Evolutionary conservation across 2,113 vertebrate species (phyloP).

Genomic region (Micronycteris hirsuta): DNA sequence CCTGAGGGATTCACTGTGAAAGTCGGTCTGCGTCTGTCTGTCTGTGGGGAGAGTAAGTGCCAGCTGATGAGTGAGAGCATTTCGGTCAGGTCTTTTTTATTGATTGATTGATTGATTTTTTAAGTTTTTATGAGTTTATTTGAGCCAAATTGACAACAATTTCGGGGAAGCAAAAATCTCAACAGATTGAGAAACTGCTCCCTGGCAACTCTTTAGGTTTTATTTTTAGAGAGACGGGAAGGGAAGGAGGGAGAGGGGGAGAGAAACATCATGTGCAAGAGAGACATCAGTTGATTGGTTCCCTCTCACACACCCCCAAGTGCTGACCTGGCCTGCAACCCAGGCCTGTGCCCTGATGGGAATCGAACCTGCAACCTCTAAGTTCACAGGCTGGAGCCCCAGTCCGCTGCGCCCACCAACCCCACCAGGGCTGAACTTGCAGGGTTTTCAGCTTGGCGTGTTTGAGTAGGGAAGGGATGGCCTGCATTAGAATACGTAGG

Average conservation of each 20-base stretch:
- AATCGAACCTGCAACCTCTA: no score
- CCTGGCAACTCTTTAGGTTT: neutral
- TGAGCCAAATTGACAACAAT: neutral
- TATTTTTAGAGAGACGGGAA: no score
- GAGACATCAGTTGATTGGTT: no score
- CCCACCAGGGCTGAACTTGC: neutral
- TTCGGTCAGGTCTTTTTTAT: neutral
- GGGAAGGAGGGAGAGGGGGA: no score
- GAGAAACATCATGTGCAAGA: no score
- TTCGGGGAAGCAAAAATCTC: neutral
- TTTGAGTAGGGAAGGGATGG: neutral
- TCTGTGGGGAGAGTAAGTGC: neutral
- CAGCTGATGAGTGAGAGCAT: constrained; percentile 4
- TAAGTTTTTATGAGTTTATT: neutral
- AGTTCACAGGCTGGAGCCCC: no score
- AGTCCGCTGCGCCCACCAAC: no score
- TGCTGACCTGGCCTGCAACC: no score
- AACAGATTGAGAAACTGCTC: neutral
- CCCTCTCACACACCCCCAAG: no score
- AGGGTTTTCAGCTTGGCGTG: neutral
- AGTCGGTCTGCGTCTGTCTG: no score
- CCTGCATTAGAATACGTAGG: neutral
- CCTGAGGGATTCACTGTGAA: no score
- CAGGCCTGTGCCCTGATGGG: no score
- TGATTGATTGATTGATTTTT: neutral